Evolutionary conservation across 2,113 vertebrate species (phyloP), one percentile per base, ranked within the genome.

Genomic region (Trogon melanurus): DNA sequence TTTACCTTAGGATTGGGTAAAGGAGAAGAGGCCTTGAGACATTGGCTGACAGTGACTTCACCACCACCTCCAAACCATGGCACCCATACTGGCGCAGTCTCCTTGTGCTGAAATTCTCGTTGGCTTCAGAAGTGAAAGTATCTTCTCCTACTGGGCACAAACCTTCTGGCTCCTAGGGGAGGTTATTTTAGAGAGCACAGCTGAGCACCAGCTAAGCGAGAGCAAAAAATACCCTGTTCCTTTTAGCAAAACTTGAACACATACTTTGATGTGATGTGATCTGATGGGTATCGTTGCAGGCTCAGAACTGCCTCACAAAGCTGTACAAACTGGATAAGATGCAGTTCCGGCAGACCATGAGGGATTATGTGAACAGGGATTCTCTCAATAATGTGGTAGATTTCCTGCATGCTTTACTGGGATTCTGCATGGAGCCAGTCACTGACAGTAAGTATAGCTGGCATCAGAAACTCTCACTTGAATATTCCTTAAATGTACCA

Each of bases 321-420:
- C 98, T 99, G 71, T 99, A 99, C 96, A 99, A 99, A 97, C 97
- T 99, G 98, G 99, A 99, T 98, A 99, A 99, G 94, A 97, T 99
- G 91, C 99, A 99, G 92, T 99, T 99, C 96, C 99, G 99, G 10
- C 99, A 99, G 96, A 99, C 99, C 29, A 99, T 99, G 98, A 98
- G 99, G 92, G 99, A 99, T 94, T 99, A 99, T 74, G 99, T 99
- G 96, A 99, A 99, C 98, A 99, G 99, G 96, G 99, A 99, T 96
- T 99, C 99, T 50, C 99, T 99, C 94, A 99, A 99, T 98, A 99
- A 99, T 19, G 99, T 99, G 87, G 99, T 99, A 97, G 99, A 99
- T 98, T 99, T 99, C 98, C 98, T 99, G 85, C 99, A 99, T 92
- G 99, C 99, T 85, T 98, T 99, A 86, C 98, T 99, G 97, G 99